A percentile compares a stretch with the other conserved stretches of the same genome.
Conservation (phyloP, 2,888 invertebrate genomes). For the Phengaris alcon region DNA sequence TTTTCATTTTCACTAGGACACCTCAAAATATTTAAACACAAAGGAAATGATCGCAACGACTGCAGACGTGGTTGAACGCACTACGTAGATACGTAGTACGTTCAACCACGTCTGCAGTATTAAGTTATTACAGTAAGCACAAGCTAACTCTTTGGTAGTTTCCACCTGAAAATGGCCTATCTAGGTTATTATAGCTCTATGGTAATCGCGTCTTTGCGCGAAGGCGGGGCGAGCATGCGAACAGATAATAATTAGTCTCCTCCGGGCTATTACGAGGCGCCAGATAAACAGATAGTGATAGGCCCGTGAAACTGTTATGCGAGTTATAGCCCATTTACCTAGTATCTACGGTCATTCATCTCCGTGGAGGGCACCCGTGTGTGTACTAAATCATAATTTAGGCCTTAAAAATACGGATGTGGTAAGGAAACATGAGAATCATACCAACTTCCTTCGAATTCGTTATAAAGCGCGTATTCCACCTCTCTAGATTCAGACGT, state of each 20-base stretch:
- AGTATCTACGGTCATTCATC: not conserved
- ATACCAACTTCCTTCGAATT: too few relatives aligned
- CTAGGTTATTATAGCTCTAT: conserved; percentile 38
- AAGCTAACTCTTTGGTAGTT: conserved; percentile 44
- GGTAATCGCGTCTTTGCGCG: conserved; percentile 52
- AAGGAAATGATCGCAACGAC: too few relatives aligned
- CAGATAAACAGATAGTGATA: conserved; percentile 60
- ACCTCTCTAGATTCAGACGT: too few relatives aligned
- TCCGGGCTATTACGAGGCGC: conserved; percentile 74
- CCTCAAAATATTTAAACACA: too few relatives aligned
- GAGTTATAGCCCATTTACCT: not conserved
- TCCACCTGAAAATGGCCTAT: conserved; percentile 44
- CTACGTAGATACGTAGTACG: too few relatives aligned
- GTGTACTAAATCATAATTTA: not conserved
- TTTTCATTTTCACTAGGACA: too few relatives aligned
- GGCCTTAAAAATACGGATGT: not conserved
- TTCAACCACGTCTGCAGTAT: too few relatives aligned
- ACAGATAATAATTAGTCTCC: conserved; percentile 75
- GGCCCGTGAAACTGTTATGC: conserved; percentile 24
- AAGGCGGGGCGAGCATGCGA: conserved; percentile 65
- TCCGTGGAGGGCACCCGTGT: too few relatives aligned
- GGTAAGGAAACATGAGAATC: not conserved
- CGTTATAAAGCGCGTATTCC: too few relatives aligned
- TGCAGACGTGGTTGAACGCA: too few relatives aligned
- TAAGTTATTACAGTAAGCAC: too few relatives aligned